Evolutionary conservation across 1,140 invertebrate species (phyloP), one percentile per base, ranked within the genome.

Genomic region (Arion vulgaris): DNA sequence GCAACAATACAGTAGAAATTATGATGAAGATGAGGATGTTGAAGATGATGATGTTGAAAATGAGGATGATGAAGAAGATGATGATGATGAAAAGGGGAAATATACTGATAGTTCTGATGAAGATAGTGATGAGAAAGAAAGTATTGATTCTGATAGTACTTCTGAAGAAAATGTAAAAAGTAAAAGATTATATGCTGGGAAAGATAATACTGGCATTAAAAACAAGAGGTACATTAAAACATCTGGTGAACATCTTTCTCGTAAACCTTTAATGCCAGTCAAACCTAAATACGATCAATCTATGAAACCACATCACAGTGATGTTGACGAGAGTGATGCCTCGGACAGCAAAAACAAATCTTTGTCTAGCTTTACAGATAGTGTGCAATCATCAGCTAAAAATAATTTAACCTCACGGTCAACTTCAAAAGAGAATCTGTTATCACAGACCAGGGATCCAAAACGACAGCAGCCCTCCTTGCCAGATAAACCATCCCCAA

Each of bases 331-430:
- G 36, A 36, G 32, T 51, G 41, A 49, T 69, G 2, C 5, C 4
- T 4, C 23, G 2, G 38, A 13, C 49, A 45, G 17, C 26, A 2
- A n/a, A 0, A 39, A 34, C 53, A 74, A 71, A 36, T 87, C 87
- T 39, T 77, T 88, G 75, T 86, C 88, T n/a, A 90, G 86, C 84
- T 90, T 89, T 71, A 84, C 83, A 32, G 81, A 51, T 72, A 82
- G 84, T 4, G 28, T 79, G 2, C 38, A 77, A 38, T 53, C 75
- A 49, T 82, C 85, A 36, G 62, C 72, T 13, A 83, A 79, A 49
- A 75, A 32, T 36, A 80, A 80, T 34, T 82, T 82, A 49, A 69
- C 38, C 0, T 34, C 68, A 39, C 83, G 74, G 53, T 41, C 34
- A 13, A 15, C n/a, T n/a, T 81, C 80, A 32, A 82, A 78, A 32